These are phyloP conservation scores for Holotrichia oblita DNA, from an alignment of 1,140 invertebrate genomes.

Conservation along the genomic window DNA sequence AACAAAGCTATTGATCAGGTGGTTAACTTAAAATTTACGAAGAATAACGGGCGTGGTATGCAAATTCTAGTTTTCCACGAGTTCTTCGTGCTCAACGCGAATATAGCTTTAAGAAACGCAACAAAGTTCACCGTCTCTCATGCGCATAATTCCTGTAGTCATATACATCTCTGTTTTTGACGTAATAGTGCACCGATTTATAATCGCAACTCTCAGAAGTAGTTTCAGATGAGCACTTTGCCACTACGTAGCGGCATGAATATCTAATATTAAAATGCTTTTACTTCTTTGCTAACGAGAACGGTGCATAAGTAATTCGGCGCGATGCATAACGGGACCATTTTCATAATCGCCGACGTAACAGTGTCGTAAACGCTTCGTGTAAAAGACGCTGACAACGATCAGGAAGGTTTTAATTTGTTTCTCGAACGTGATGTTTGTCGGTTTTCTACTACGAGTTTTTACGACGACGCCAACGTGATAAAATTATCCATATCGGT, in stretches of 20 bases:
- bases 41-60: too few species aligned
- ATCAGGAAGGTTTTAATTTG: slow-evolving; percentile 10
- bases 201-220: background rate
- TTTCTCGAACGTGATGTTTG: slow-evolving; percentile 3
- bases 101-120: background rate
- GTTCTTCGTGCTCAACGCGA: background rate
- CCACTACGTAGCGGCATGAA: background rate
- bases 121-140: background rate
- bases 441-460: background rate
- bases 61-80: too few species aligned
- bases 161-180: background rate
- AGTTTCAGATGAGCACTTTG: background rate
- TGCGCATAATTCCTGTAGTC: background rate
- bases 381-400: background rate
- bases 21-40: too few species aligned
- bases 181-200: background rate
- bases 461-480: background rate
- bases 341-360: slow-evolving; percentile 11
- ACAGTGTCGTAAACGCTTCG: slow-evolving; percentile 1
- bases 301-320: background rate
- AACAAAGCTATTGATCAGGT: too few species aligned
- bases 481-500: background rate
- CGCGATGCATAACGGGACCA: background rate
- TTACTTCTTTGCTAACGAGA: background rate
- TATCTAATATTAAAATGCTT: background rate